Base-by-base conservation (phyloP, 2,888 invertebrate species). In the Drosophila acutilabella region DNA sequence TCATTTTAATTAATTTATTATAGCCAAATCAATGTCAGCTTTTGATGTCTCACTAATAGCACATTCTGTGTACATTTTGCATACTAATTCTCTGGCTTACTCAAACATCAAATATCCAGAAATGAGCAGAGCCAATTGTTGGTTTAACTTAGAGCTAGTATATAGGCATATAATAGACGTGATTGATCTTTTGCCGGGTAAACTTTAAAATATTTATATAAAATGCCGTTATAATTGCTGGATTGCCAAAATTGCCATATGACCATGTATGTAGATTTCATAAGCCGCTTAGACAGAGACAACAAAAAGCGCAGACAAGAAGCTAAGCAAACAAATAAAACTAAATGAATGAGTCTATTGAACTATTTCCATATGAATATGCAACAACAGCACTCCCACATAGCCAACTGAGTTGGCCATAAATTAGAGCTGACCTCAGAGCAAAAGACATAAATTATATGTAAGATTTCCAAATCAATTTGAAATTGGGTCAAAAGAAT, bases 1-100 rank as follows among this genome's bases (percentile, higher is more conserved):
- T 87, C 45, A 64, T 71, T 81, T 81, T 84, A 85, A 85, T 87
- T 87, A 87, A 84, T 87, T 85, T 81, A 84, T 84, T 64, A 81
- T 74, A 18, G 16, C 42, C 33, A 38, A 41, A 83, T 74, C 53
- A 64, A 67, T 74, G 65, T 67, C 56, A 64, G 70, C 65, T 71
- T 85, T 78, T 71, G 83, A 76, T 82, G 83, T 76, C 62, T 75
- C 36, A 64, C 76, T 85, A 82, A 85, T 82, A 78, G 74, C 70
- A 56, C 54, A 58, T 56, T 69, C 71, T 73, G 66, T 52, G 59
- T 69, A 65, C 61, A 58, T 73, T 84, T 80, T 75, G 74, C 74
- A 81, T 75, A 72, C 60, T 65, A 62, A 72, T 57, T 64, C 23
- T 42, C 23, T n/a, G 13, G 5, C 48, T 76, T 68, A 76, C 60